These are phyloP conservation scores for Python bivittatus DNA, from an alignment of 2,113 vertebrate species.

Conservation along the genomic window DNA sequence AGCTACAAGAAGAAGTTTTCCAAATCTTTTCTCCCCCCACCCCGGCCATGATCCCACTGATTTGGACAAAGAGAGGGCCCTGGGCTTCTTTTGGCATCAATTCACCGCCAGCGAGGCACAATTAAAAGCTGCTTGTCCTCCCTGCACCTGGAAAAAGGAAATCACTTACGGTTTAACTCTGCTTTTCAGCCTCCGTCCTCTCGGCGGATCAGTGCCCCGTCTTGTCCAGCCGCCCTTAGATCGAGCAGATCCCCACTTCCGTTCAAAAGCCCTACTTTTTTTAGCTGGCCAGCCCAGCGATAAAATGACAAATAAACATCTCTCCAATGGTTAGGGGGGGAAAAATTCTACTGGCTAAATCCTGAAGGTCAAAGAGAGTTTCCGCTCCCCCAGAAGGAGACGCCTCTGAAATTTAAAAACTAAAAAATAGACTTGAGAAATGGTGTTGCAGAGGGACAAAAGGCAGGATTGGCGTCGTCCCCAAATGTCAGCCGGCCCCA, in stretches of 20 bases:
- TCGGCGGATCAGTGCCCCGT: not conserved
- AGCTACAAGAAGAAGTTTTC: not conserved
- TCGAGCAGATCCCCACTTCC: not conserved
- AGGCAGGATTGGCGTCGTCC: not conserved
- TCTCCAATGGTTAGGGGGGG: not conserved
- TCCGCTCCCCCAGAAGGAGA: too few relatives aligned
- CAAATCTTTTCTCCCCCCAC: rapidly evolving
- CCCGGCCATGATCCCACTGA: rapidly evolving
- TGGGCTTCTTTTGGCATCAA: not conserved
- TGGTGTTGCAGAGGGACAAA: not conserved
- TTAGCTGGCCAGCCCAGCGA: not conserved
- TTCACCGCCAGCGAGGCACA: not conserved
- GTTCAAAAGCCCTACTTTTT: not conserved
- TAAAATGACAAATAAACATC: not conserved
- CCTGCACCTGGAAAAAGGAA: not conserved
- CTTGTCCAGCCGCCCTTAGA: not conserved
- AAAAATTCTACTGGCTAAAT: too few relatives aligned
- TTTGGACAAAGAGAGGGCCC: not conserved
- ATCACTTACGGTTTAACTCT: not conserved
- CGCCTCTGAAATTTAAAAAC: not conserved
- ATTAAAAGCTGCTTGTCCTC: not conserved
- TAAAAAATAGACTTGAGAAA: not conserved
- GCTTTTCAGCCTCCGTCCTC: not conserved
- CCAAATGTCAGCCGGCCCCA: not conserved
- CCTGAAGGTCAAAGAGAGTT: too few relatives aligned